These are phyloP conservation scores for Pituophis catenifer DNA, from an alignment of 2,113 vertebrate genomes.

Conservation along the genomic window DNA sequence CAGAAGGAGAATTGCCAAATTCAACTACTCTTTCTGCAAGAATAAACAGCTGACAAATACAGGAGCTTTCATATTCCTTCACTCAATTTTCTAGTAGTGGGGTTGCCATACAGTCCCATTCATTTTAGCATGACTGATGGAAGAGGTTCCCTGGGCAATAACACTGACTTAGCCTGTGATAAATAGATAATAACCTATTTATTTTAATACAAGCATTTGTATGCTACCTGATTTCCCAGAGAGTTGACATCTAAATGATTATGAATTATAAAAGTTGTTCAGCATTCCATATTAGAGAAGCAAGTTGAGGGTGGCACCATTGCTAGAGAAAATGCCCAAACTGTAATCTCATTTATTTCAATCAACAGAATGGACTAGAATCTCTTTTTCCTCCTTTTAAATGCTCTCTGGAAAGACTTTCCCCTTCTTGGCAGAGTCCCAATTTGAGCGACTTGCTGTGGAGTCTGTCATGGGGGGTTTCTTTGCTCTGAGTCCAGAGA, in stretches of 20 bases:
- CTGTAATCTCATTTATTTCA: not conserved
- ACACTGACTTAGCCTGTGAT: not conserved
- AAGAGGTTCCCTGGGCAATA: not conserved
- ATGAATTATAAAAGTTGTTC: not conserved
- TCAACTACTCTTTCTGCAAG: not conserved
- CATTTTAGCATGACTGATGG: not conserved
- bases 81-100: not conserved
- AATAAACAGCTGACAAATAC: not conserved
- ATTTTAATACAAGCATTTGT: not conserved
- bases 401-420: not conserved
- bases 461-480: too few species aligned
- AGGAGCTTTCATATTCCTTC: not conserved
- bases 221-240: not conserved
- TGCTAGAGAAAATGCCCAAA: not conserved
- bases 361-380: not conserved
- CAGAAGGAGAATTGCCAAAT: not conserved
- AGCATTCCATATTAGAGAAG: not conserved
- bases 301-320: not conserved
- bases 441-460: not conserved
- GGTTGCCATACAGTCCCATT: not conserved
- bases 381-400: not conserved
- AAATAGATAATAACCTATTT: not conserved
- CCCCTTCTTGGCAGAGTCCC: not conserved
- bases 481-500: not conserved
- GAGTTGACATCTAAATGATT: not conserved